Percentiles rank a stretch among this genome's conserved stretches.
These are phyloP conservation scores for Ethmia dodecea DNA, from an alignment of 2,888 invertebrate genomes.

Conservation along the genomic window DNA sequence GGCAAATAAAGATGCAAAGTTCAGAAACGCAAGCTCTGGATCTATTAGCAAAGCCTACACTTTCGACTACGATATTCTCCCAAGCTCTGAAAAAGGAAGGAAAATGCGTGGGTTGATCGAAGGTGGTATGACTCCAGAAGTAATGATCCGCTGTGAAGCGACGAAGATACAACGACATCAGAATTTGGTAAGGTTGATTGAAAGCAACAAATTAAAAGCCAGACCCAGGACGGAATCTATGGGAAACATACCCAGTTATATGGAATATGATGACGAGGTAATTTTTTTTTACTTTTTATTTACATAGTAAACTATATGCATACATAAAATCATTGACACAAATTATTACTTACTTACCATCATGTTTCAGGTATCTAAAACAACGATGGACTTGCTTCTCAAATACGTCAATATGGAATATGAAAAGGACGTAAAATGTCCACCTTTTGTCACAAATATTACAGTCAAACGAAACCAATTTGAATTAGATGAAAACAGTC, in stretches of 20 bases:
- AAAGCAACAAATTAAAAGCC: slow-evolving; percentile 31
- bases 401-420: slow-evolving; percentile 37
- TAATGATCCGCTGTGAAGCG: slow-evolving; percentile 52
- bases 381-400: slow-evolving; percentile 79
- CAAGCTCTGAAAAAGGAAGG: slow-evolving; percentile 43
- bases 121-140: slow-evolving; percentile 47
- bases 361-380: slow-evolving; percentile 77
- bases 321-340: too few species aligned
- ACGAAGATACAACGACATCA: slow-evolving; percentile 46
- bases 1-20: slow-evolving; percentile 41
- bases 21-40: slow-evolving; percentile 60
- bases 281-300: too few species aligned
- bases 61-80: slow-evolving; percentile 53
- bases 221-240: slow-evolving; percentile 76
- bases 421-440: slow-evolving; percentile 39
- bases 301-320: too few species aligned
- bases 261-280: slow-evolving; percentile 81
- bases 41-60: slow-evolving; percentile 70
- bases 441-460: slow-evolving; percentile 33
- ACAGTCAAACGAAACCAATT: slow-evolving; percentile 12
- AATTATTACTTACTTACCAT: slow-evolving; percentile 3
- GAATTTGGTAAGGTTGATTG: slow-evolving; percentile 25
- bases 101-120: slow-evolving; percentile 51
- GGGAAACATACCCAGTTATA: slow-evolving; percentile 85
- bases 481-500: slow-evolving; percentile 34